These are phyloP conservation scores for Paelopatides confundens DNA, from an alignment of 53 echinoderm and acorn worm species.

Conservation along the genomic window DNA sequence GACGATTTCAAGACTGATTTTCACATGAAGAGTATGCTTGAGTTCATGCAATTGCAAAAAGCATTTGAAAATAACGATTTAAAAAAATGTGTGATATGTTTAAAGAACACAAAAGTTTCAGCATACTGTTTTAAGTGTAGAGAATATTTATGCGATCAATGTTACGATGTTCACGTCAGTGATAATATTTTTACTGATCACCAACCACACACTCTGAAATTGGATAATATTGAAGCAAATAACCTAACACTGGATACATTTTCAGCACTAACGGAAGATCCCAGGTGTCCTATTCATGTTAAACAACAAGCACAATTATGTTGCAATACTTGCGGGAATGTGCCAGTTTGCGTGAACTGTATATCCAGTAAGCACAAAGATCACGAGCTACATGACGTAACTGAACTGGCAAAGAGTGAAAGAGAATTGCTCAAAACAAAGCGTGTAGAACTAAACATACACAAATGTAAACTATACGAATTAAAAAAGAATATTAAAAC, in stretches of 20 bases:
- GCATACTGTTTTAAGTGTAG: neutral
- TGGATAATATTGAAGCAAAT: neutral
- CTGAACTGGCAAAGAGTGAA: slow-evolving; percentile 1
- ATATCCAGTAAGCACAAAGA: neutral
- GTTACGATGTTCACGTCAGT: neutral
- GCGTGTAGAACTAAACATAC: neutral
- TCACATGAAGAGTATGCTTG: no score
- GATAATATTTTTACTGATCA: slow-evolving; percentile 7
- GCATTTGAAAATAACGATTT: neutral
- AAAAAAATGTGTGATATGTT: neutral
- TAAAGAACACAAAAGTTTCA: neutral
- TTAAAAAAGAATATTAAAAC: neutral
- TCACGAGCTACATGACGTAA: neutral
- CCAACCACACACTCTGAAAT: neutral
- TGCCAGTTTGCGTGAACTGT: neutral
- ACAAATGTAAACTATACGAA: neutral
- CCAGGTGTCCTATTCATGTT: neutral
- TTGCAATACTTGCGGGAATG: neutral
- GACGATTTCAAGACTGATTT: no score
- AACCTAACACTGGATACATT: slow-evolving; percentile 1
- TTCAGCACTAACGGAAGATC: neutral
- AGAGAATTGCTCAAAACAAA: neutral
- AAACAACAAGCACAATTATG: neutral
- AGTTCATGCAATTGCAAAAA: no score
- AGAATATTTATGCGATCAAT: neutral